phyloP scores from a whole-genome alignment of 2,888 invertebrate species.

The Myopa testacea region DNA sequence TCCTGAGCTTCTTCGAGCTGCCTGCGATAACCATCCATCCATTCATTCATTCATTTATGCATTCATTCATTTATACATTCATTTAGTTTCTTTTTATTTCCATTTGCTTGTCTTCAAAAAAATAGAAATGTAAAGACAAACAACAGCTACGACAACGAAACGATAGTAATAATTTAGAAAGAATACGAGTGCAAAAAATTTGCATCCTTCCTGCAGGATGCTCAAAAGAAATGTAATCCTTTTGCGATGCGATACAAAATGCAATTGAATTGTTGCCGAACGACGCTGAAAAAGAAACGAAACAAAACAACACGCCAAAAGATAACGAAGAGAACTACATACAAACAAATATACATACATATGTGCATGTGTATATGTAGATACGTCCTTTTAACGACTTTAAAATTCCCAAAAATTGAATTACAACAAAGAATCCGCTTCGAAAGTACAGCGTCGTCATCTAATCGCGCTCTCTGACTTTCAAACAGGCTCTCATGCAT shows the following conservation, averaged over 20 bases:
- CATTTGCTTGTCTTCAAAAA: neutral
- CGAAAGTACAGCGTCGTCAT: too few species aligned
- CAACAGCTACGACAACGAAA: neutral
- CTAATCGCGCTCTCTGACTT: too few species aligned
- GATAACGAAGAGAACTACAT: neutral
- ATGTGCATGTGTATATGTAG: neutral
- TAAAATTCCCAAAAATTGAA: too few species aligned
- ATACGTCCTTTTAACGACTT: neutral
- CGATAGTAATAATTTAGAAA: conserved; percentile 10
- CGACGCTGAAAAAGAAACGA: neutral
- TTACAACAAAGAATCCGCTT: too few species aligned
- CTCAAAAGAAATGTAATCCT: conserved; percentile 22
- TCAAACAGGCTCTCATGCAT: too few species aligned
- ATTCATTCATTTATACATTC: neutral
- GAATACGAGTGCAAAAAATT: neutral
- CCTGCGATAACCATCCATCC: neutral
- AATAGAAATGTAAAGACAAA: neutral
- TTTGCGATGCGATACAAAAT: conserved; percentile 12
- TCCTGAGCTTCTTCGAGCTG: too few species aligned
- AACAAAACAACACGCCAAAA: neutral
- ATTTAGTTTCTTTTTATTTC: neutral
- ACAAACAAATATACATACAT: neutral
- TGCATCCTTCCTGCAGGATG: conserved; percentile 2
- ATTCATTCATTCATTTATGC: neutral
- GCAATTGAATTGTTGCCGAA: conserved; percentile 12